phyloP scores from a whole-genome alignment of 2,797 vertebrate species.

The Dryobates pubescens region DNA sequence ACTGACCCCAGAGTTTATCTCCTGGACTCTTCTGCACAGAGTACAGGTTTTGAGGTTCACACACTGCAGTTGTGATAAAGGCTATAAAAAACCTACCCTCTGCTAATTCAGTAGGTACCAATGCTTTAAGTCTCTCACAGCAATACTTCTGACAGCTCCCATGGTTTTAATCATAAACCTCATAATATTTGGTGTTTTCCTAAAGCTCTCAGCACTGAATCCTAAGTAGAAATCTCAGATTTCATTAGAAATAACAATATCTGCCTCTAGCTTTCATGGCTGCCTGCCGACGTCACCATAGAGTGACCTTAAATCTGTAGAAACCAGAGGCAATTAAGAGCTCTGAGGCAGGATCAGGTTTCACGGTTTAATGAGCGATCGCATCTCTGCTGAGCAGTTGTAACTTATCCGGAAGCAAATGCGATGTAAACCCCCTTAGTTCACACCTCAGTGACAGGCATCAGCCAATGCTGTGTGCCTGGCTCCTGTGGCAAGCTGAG shows the following conservation, averaged over 20 bases:
- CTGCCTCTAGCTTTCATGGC: constrained; percentile 42
- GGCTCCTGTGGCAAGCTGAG: background rate
- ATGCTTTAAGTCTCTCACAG: constrained; percentile 26
- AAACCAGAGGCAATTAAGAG: constrained; percentile 53
- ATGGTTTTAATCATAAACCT: constrained; percentile 17
- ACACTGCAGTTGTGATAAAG: background rate
- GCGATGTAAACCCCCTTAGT: background rate
- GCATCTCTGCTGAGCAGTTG: constrained; percentile 7
- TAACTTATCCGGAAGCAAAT: background rate
- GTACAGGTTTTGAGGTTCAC: background rate
- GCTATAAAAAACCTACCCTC: background rate
- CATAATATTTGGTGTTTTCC: constrained; percentile 22
- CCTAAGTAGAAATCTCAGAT: constrained; percentile 35
- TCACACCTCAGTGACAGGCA: background rate
- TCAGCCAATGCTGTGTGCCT: background rate
- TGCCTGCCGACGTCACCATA: background rate
- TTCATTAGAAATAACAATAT: constrained; percentile 57
- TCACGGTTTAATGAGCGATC: constrained; percentile 39
- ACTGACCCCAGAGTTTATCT: background rate
- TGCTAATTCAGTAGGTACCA: background rate
- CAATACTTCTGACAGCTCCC: background rate
- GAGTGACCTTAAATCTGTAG: constrained; percentile 43
- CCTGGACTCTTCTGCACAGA: background rate
- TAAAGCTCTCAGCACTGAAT: constrained; percentile 48
- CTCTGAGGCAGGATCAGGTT: constrained; percentile 14